These are phyloP conservation scores for Rhynchopsitta pachyrhyncha DNA, from an alignment of 2,113 vertebrate genomes.

Conservation along the genomic window DNA sequence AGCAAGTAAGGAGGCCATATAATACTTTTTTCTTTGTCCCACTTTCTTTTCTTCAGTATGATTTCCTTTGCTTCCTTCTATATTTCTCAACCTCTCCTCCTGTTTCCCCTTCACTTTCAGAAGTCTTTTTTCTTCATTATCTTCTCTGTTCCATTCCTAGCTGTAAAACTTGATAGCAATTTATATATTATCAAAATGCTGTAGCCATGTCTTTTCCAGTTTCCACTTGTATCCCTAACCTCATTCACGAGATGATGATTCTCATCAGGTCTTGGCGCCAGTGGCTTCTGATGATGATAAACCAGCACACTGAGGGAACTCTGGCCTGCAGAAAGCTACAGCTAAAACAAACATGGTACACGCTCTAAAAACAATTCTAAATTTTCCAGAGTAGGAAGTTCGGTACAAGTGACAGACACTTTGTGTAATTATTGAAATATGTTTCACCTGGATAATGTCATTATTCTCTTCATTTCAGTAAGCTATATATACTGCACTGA, in stretches of 20 bases:
- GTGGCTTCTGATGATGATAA: neutral
- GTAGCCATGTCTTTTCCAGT: neutral
- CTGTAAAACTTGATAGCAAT: neutral
- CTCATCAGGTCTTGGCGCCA: neutral
- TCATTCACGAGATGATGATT: neutral
- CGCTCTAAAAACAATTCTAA: neutral
- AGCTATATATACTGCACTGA: neutral
- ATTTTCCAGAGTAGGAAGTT: neutral
- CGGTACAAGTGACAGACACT: neutral
- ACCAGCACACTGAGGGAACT: neutral
- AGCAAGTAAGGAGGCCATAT: neutral
- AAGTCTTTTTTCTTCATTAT: neutral
- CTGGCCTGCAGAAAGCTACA: neutral
- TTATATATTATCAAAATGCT: neutral
- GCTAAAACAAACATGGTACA: neutral
- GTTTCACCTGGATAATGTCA: neutral
- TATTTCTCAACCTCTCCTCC: neutral
- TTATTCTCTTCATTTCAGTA: neutral
- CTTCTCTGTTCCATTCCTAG: neutral
- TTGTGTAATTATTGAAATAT: neutral
- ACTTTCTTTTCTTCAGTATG: neutral
- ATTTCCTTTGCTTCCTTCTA: neutral
- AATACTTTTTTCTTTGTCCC: neutral
- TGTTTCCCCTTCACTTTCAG: neutral
- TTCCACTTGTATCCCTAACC: neutral